These are phyloP conservation scores for Drosophila nigrodunni DNA, from an alignment of 1,140 invertebrate species.

Conservation along the genomic window DNA sequence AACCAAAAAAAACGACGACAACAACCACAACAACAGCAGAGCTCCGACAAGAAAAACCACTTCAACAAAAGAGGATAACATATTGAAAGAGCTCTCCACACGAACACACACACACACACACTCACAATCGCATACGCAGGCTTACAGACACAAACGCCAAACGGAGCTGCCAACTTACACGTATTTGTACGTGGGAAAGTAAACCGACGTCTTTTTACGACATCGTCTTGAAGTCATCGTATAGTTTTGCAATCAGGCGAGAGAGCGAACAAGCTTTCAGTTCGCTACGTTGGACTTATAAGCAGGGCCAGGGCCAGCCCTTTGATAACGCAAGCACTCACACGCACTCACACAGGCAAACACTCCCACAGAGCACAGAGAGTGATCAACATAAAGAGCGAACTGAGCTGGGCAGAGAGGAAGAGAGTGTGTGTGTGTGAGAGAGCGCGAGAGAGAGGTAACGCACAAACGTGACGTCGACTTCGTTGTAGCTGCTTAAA, in stretches of 20 bases:
- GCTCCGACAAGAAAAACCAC: constrained; percentile 78
- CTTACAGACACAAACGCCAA: constrained; percentile 23
- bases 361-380: constrained; percentile 29
- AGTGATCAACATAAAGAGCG: constrained; percentile 21
- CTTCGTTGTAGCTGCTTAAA: constrained; percentile 2
- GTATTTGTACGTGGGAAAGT: constrained; percentile 77
- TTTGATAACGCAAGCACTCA: constrained; percentile 70
- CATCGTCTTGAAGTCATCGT: constrained; percentile 31
- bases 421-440: constrained; percentile 17
- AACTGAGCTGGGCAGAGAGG: constrained; percentile 3
- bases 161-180: constrained; percentile 43
- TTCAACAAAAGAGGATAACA: constrained; percentile 83
- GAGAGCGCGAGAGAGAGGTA: constrained; percentile 8
- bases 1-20: constrained; percentile 40
- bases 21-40: constrained; percentile 52
- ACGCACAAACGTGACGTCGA: constrained; percentile 9
- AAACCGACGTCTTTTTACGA: constrained; percentile 81
- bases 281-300: constrained; percentile 23
- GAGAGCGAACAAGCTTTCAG: constrained; percentile 21
- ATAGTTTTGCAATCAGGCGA: constrained; percentile 73
- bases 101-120: constrained; percentile 10
- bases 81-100: constrained; percentile 72
- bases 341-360: constrained; percentile 5
- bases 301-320: constrained; percentile 67
- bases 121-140: constrained; percentile 28